These are phyloP conservation scores for Champsocephalus esox DNA, from an alignment of 2,797 vertebrate genomes.

Conservation along the genomic window DNA sequence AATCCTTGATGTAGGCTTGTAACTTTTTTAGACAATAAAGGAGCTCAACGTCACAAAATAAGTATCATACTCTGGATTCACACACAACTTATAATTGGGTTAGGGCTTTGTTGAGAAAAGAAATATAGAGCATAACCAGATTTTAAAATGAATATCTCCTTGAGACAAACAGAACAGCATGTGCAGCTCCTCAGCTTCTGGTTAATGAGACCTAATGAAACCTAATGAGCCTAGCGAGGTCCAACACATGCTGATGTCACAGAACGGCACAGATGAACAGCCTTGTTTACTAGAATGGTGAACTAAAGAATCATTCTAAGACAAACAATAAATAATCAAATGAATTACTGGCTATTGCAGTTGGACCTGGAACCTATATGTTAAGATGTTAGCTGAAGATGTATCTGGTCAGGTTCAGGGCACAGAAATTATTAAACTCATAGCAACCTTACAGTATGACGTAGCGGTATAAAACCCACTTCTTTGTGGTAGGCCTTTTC, in stretches of 20 bases:
- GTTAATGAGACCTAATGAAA: constrained; percentile 52
- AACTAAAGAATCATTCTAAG: not conserved
- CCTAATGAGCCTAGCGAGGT: constrained; percentile 46
- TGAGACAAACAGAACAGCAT: not conserved
- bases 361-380: too few relatives aligned
- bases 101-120: not conserved
- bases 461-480: not conserved
- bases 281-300: not conserved
- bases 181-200: constrained; percentile 20
- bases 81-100: not conserved
- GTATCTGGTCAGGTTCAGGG: not conserved
- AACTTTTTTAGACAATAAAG: not conserved
- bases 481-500: too few relatives aligned
- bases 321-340: not conserved
- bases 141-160: not conserved
- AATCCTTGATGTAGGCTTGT: not conserved
- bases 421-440: not conserved
- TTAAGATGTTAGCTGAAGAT: not conserved
- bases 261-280: constrained; percentile 32
- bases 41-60: too few relatives aligned
- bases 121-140: not conserved
- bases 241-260: constrained; percentile 42
- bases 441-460: not conserved
- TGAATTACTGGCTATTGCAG: too few relatives aligned
- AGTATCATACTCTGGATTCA: not conserved